Conservation (phyloP, 2,888 invertebrate genomes). For the Carabus problematicus region DNA sequence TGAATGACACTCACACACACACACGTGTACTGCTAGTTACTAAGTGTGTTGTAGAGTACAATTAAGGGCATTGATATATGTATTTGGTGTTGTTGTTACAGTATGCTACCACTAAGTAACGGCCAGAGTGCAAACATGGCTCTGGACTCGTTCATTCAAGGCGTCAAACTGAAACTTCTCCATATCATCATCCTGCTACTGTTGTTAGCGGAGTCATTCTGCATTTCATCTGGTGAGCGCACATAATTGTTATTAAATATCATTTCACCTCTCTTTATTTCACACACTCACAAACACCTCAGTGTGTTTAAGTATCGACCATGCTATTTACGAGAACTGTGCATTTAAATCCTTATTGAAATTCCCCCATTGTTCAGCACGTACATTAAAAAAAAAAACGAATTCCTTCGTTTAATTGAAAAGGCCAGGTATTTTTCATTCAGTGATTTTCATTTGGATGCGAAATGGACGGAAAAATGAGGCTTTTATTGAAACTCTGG, state of each 20-base stretch:
- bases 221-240: constrained; percentile 9
- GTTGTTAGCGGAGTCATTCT: constrained; percentile 8
- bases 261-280: too few species aligned
- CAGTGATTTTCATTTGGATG: constrained; percentile 5
- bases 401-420: not conserved
- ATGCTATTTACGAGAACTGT: too few species aligned
- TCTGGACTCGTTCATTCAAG: constrained; percentile 3
- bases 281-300: too few species aligned
- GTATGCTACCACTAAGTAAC: too few species aligned
- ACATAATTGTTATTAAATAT: too few species aligned
- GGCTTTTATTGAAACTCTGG: constrained; percentile 2
- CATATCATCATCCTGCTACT: not conserved
- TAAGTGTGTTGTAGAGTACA: too few species aligned
- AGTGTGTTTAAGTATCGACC: not conserved
- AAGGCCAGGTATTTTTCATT: not conserved
- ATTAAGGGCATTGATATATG: too few species aligned
- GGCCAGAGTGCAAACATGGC: constrained; percentile 9
- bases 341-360: not conserved
- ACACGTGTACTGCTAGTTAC: too few species aligned
- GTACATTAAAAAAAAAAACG: not conserved
- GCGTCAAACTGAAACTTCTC: constrained; percentile 9
- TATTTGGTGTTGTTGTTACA: too few species aligned
- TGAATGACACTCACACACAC: too few species aligned
- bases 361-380: not conserved
- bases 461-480: not conserved